A percentile compares a stretch with the other conserved stretches of the same genome.
phyloP scores from a whole-genome alignment of 2,888 invertebrate species.

The Melipona beecheii region DNA sequence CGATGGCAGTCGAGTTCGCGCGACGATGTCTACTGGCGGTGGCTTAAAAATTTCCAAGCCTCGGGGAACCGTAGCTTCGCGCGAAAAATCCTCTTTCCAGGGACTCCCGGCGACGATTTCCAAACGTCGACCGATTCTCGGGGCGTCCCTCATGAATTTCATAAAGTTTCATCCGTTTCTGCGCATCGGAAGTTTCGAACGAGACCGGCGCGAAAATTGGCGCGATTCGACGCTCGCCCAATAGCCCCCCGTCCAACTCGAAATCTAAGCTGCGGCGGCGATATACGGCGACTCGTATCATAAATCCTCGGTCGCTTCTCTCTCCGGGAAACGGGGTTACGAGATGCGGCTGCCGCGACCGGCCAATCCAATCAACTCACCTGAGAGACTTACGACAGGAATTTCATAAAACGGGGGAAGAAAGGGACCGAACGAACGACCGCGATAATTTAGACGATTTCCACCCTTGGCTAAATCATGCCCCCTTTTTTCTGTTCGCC shows the following conservation, averaged over 20 bases:
- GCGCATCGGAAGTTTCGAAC: constrained; percentile 68
- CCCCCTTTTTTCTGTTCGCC: not conserved
- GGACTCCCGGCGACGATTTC: constrained; percentile 63
- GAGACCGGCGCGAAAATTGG: constrained; percentile 67
- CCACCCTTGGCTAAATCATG: not conserved
- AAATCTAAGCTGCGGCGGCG: constrained; percentile 68
- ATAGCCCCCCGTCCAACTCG: constrained; percentile 66
- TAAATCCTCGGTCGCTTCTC: constrained; percentile 63
- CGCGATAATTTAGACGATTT: constrained; percentile 41
- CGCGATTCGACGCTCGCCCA: constrained; percentile 61
- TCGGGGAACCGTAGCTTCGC: constrained; percentile 22
- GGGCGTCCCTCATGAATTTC: constrained; percentile 71
- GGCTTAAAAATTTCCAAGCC: constrained; percentile 58
- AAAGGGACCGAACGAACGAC: constrained; percentile 29
- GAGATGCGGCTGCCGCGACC: constrained; percentile 49
- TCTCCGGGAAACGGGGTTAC: constrained; percentile 60
- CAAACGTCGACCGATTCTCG: constrained; percentile 24
- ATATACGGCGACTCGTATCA: constrained; percentile 55
- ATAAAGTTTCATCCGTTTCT: constrained; percentile 72
- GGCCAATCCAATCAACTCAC: constrained; percentile 69
- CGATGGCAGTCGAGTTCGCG: not conserved
- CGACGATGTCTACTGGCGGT: constrained; percentile 2
- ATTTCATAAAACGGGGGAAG: constrained; percentile 58
- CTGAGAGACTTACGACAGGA: constrained; percentile 62
- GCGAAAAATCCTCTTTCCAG: constrained; percentile 42